Conservation (phyloP, 2,797 vertebrate species). For the Cossypha polioptera region DNA sequence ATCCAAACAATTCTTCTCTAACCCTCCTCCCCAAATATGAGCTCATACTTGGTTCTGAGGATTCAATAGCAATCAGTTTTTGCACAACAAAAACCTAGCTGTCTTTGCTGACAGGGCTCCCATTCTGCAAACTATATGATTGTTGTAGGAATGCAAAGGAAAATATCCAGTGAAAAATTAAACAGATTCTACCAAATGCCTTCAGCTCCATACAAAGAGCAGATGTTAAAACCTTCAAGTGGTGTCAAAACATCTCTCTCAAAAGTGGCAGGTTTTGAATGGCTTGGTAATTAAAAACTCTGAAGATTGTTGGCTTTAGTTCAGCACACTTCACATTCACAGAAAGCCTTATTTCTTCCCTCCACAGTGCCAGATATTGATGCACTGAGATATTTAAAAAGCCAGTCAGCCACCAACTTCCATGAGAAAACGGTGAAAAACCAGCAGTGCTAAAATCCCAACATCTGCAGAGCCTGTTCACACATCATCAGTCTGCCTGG, state of each 20-base stretch:
- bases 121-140: neutral
- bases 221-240: conserved; percentile 39
- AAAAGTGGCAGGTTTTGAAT: conserved; percentile 37
- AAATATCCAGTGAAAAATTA: conserved; percentile 39
- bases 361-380: conserved; percentile 2
- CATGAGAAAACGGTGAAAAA: neutral
- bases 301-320: conserved; percentile 39
- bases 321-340: conserved; percentile 22
- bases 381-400: neutral
- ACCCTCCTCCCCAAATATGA: neutral
- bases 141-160: conserved; percentile 13
- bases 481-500: neutral
- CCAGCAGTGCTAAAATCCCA: neutral
- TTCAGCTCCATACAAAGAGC: conserved; percentile 1
- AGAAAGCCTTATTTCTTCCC: conserved; percentile 21
- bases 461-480: neutral
- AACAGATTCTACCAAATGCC: neutral
- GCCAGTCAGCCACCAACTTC: neutral
- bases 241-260: conserved; percentile 33
- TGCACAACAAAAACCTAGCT: neutral
- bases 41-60: neutral
- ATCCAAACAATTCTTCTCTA: neutral
- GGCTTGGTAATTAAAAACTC: conserved; percentile 49
- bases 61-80: neutral
- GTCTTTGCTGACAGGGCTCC: conserved; percentile 16